Evolutionary conservation across 1,140 invertebrate species (phyloP).

Genomic region (Physella acuta): DNA sequence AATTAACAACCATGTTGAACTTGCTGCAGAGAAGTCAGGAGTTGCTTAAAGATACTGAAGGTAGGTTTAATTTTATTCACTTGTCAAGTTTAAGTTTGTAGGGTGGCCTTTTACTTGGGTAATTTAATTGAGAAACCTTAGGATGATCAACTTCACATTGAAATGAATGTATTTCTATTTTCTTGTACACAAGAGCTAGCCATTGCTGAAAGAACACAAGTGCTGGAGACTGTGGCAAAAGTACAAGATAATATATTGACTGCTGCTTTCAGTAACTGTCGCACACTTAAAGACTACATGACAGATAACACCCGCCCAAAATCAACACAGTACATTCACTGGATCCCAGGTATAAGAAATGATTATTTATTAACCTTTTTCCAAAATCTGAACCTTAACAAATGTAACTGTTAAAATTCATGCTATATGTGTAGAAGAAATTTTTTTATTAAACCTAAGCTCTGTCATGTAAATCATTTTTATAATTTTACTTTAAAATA

Average conservation of each 20-base stretch:
- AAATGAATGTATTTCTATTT: too few species aligned
- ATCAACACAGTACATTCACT: neutral
- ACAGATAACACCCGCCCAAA: neutral
- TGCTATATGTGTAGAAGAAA: neutral
- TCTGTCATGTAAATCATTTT: neutral
- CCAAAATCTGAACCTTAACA: neutral
- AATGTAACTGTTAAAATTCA: neutral
- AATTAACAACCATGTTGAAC: too few species aligned
- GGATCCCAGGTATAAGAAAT: slow-evolving; percentile 3
- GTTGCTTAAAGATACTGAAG: too few species aligned
- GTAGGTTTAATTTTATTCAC: too few species aligned
- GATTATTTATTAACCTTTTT: neutral
- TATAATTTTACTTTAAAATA: neutral
- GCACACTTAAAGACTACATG: neutral
- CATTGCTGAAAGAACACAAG: too few species aligned
- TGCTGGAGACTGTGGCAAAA: neutral
- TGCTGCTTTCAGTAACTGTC: neutral
- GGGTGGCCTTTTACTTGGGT: too few species aligned
- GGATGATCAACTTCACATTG: too few species aligned
- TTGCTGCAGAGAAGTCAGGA: too few species aligned
- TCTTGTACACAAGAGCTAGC: too few species aligned
- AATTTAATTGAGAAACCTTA: too few species aligned
- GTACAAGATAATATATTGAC: neutral
- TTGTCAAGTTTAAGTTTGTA: too few species aligned
- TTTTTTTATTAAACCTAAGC: neutral